phyloP scores from a whole-genome alignment of 2,113 vertebrate species.

The Puffinus mauretanicus region DNA sequence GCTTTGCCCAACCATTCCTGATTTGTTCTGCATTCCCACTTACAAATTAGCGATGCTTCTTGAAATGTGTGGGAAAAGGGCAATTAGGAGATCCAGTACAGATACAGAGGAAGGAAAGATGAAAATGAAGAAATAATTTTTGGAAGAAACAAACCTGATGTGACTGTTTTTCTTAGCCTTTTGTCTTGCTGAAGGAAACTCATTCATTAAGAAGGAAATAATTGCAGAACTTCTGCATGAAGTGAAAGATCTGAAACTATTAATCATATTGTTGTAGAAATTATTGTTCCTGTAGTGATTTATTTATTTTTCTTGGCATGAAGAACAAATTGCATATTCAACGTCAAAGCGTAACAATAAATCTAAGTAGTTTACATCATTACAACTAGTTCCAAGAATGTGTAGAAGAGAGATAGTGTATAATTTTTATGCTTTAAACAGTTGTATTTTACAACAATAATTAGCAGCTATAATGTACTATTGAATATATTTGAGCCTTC shows the following conservation, averaged over 20 bases:
- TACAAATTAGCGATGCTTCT: background rate
- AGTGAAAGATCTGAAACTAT: conserved; percentile 1
- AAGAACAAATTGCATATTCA: conserved; percentile 10
- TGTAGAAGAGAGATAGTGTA: background rate
- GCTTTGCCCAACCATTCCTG: background rate
- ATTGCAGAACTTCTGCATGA: conserved; percentile 11
- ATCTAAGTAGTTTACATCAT: background rate
- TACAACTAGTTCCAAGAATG: background rate
- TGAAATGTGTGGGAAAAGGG: background rate
- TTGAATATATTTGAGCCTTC: background rate
- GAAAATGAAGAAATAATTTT: background rate
- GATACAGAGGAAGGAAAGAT: background rate
- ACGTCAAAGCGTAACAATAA: background rate
- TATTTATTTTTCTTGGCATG: background rate
- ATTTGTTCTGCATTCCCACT: background rate
- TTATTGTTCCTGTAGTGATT: background rate
- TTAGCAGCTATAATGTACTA: conserved; percentile 27
- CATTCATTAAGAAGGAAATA: conserved; percentile 6
- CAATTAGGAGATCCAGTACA: background rate
- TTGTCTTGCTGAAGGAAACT: background rate
- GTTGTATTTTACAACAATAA: conserved; percentile 20
- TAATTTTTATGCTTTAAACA: conserved; percentile 55
- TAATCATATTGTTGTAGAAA: conserved; percentile 25
- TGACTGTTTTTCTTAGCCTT: background rate
- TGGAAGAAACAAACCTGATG: background rate